Conservation (phyloP, 1,140 invertebrate species). For the Microplitis mediator region DNA sequence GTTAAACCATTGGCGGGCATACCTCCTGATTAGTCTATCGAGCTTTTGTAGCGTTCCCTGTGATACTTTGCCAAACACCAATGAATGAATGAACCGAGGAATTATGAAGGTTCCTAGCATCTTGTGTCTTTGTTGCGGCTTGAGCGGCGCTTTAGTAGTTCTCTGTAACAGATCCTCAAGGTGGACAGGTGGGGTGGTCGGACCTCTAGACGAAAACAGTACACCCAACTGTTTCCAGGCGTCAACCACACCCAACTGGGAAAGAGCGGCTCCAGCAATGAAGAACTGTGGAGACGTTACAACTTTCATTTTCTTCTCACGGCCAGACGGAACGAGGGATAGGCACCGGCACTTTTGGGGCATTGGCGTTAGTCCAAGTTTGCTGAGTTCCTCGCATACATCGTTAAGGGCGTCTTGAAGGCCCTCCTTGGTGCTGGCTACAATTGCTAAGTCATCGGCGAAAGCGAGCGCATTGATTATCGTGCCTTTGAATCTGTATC, state of each 20-base stretch:
- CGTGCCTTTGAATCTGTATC: constrained; percentile 34
- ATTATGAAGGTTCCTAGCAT: constrained; percentile 39
- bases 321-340: constrained; percentile 41
- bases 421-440: constrained; percentile 39
- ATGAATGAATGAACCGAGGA: constrained; percentile 25
- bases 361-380: constrained; percentile 44
- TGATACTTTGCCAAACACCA: constrained; percentile 22
- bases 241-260: constrained; percentile 30
- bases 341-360: constrained; percentile 43
- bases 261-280: neutral
- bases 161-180: constrained; percentile 25
- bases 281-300: constrained; percentile 7
- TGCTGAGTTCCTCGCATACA: neutral
- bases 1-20: constrained; percentile 1
- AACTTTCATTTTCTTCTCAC: constrained; percentile 41
- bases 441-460: constrained; percentile 53
- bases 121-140: constrained; percentile 45
- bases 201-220: constrained; percentile 37
- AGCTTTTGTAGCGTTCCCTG: neutral
- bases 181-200: constrained; percentile 1
- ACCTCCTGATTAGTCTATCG: neutral
- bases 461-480: constrained; percentile 45
- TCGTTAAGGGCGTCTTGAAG: constrained; percentile 17
- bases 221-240: constrained; percentile 48
- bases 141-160: constrained; percentile 44